Evolutionary conservation across 2,888 invertebrate species (phyloP).

Genomic region (Matsumyia berberina): DNA sequence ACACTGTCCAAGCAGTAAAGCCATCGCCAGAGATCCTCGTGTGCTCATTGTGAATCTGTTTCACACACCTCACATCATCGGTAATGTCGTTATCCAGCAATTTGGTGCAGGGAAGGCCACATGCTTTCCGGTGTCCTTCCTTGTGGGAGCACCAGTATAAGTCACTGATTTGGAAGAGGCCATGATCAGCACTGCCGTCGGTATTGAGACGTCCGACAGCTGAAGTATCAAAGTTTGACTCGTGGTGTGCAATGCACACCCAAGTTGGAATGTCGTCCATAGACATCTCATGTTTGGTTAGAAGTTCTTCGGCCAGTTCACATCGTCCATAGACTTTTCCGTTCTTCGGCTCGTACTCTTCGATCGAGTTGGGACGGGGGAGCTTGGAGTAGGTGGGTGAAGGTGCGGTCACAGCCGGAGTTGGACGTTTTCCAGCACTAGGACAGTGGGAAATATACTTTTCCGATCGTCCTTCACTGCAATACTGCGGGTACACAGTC

Average conservation of each 20-base stretch:
- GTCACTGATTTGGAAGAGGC: conserved; percentile 90
- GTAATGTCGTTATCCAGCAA: conserved; percentile 89
- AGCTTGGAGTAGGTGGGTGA: conserved; percentile 15
- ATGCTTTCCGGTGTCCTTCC: conserved; percentile 86
- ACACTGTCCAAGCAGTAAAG: conserved; percentile 90
- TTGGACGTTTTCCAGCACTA: not conserved
- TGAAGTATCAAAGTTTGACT: conserved; percentile 88
- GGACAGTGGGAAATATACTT: conserved; percentile 81
- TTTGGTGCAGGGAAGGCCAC: conserved; percentile 87
- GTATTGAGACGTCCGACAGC: conserved; percentile 85
- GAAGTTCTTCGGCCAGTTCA: conserved; percentile 89
- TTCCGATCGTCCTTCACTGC: conserved; percentile 80
- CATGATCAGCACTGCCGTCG: conserved; percentile 88
- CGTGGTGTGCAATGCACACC: conserved; percentile 90
- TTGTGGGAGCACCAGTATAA: conserved; percentile 88
- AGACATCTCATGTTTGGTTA: conserved; percentile 85
- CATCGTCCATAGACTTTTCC: conserved; percentile 88
- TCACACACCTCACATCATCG: conserved; percentile 89
- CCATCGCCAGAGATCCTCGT: conserved; percentile 89
- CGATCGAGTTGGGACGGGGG: conserved; percentile 38
- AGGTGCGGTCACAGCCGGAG: conserved; percentile 18
- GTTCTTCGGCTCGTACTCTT: conserved; percentile 43
- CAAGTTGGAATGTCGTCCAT: conserved; percentile 86
- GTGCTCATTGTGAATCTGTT: conserved; percentile 88
- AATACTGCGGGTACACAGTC: conserved; percentile 81